These are phyloP conservation scores for Nesogale talazaci DNA, from an alignment of 2,113 vertebrate species.

Conservation along the genomic window DNA sequence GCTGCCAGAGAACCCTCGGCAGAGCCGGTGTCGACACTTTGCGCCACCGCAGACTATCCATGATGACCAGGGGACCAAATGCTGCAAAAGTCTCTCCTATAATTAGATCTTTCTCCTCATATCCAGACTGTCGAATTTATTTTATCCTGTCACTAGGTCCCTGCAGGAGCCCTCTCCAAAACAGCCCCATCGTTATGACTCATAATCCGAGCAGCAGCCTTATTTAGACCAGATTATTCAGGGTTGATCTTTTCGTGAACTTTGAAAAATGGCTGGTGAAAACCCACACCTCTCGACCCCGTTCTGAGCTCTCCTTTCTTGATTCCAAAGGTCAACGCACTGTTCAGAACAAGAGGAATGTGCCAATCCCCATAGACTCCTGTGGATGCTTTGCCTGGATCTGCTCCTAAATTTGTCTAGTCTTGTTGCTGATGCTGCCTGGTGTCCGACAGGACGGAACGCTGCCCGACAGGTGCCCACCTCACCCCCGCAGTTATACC, in stretches of 20 bases:
- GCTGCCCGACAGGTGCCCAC: too few species aligned
- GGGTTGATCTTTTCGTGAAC: neutral
- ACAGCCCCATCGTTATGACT: neutral
- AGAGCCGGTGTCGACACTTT: neutral
- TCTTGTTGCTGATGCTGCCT: too few species aligned
- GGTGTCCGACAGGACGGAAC: too few species aligned
- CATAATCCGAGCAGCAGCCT: neutral
- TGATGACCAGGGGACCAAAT: neutral
- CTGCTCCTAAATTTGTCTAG: neutral
- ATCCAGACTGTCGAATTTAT: neutral
- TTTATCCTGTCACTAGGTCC: neutral
- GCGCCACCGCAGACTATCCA: fast-evolving
- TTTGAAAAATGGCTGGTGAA: neutral
- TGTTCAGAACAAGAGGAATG: too few species aligned
- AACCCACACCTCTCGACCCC: neutral
- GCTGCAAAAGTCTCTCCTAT: neutral
- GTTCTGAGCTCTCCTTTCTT: neutral
- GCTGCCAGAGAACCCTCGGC: too few species aligned
- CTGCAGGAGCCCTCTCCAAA: neutral
- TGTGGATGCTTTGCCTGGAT: neutral
- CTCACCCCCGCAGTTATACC: too few species aligned
- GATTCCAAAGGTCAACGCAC: too few species aligned
- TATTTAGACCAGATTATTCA: neutral
- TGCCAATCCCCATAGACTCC: too few species aligned
- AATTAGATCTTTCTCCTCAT: neutral